These are phyloP conservation scores for Euthynnus affinis DNA, from an alignment of 2,797 vertebrate genomes.

Conservation along the genomic window DNA sequence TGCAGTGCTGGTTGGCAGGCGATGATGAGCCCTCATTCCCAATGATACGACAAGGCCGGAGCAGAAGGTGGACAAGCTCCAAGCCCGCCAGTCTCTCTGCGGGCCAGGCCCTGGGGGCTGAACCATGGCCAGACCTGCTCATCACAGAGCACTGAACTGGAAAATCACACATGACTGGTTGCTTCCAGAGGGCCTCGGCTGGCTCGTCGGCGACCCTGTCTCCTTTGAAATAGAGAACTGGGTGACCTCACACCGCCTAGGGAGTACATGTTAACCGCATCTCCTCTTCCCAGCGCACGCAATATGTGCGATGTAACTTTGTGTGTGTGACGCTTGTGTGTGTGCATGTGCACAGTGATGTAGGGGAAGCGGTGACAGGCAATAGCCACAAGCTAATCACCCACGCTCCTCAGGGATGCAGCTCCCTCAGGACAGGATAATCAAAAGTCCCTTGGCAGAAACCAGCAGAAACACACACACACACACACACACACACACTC, in stretches of 20 bases:
- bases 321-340: slow-evolving; percentile 41
- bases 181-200: slow-evolving; percentile 77
- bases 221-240: slow-evolving; percentile 83
- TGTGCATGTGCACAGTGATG: slow-evolving; percentile 38
- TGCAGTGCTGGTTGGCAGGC: slow-evolving; percentile 71
- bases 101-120: slow-evolving; percentile 68
- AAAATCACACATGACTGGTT: slow-evolving; percentile 85
- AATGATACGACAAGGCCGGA: slow-evolving; percentile 73
- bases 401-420: slow-evolving; percentile 59
- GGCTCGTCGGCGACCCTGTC: slow-evolving; percentile 73
- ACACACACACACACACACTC: slow-evolving; percentile 52
- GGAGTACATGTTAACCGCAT: slow-evolving; percentile 77
- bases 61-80: slow-evolving; percentile 81
- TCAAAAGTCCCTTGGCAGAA: slow-evolving; percentile 64
- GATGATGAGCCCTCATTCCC: slow-evolving; percentile 77
- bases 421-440: slow-evolving; percentile 71
- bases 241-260: slow-evolving; percentile 81
- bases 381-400: slow-evolving; percentile 73
- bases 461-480: slow-evolving; percentile 57
- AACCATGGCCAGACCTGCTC: slow-evolving; percentile 74
- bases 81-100: slow-evolving; percentile 71
- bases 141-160: slow-evolving; percentile 81
- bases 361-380: slow-evolving; percentile 64
- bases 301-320: slow-evolving; percentile 41
- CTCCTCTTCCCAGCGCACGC: slow-evolving; percentile 48